Conservation (phyloP, 2,113 vertebrate genomes). For the Myrmecophaga tridactyla region DNA sequence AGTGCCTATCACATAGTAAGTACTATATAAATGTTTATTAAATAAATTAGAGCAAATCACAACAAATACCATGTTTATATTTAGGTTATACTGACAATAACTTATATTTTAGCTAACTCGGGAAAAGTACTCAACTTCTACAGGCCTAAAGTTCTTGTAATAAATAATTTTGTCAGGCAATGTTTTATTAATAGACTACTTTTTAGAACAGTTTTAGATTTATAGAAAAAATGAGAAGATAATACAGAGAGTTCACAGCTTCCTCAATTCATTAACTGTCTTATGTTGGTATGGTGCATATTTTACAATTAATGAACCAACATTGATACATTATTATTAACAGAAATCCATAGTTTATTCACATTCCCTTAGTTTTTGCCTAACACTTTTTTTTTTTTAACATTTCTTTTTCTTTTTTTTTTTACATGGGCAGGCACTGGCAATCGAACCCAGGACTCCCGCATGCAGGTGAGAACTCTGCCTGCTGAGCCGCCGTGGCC, state of each 20-base stretch:
- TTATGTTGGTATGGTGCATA: background rate
- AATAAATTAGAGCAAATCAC: slow-evolving; percentile 46
- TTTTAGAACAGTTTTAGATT: slow-evolving; percentile 8
- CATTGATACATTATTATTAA: background rate
- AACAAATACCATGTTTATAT: background rate
- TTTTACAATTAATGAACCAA: background rate
- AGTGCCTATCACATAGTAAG: background rate
- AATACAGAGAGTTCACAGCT: background rate
- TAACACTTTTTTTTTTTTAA: background rate
- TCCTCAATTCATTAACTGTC: background rate
- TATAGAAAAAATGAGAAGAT: slow-evolving; percentile 8
- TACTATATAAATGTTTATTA: background rate
- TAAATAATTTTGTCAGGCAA: slow-evolving; percentile 10
- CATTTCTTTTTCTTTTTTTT: too few species aligned
- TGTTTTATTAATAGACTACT: background rate
- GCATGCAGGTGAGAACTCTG: too few species aligned
- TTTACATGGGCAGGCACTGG: too few species aligned
- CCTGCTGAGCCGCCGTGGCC: too few species aligned
- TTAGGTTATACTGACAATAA: background rate
- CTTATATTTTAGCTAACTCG: background rate
- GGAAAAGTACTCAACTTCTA: slow-evolving; percentile 24
- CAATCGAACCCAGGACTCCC: too few species aligned
- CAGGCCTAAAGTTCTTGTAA: background rate
- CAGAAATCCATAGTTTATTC: background rate
- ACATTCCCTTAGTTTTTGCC: slow-evolving; percentile 1